Evolutionary conservation across 2,888 invertebrate genomes (phyloP).

Genomic region (Lepidochrysops patricia): DNA sequence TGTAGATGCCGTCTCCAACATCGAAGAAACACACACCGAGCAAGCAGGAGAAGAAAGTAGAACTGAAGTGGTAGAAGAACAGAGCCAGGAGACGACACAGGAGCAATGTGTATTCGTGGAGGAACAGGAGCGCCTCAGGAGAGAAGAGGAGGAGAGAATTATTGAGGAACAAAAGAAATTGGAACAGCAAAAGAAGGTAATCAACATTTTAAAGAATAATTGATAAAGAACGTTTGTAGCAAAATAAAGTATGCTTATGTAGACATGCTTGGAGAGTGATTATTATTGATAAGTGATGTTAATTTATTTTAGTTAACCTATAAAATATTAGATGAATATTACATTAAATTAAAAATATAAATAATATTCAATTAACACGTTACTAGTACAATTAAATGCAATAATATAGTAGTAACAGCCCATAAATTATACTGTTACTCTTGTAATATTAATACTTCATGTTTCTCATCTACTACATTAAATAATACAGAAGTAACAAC

Average conservation of each 20-base stretch:
- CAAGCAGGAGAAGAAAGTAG: constrained; percentile 13
- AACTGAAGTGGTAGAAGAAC: constrained; percentile 1
- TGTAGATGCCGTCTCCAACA: constrained; percentile 1
- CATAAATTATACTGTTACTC: background rate
- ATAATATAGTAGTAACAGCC: background rate
- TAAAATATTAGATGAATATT: too few species aligned
- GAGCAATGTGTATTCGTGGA: constrained; percentile 31
- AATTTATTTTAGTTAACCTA: too few species aligned
- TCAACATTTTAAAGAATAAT: constrained; percentile 15
- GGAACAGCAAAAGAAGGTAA: constrained; percentile 56
- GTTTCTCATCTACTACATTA: too few species aligned
- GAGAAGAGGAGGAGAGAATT: constrained; percentile 39
- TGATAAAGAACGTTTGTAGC: background rate
- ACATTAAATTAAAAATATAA: too few species aligned
- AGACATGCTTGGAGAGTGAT: background rate
- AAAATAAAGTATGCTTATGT: background rate
- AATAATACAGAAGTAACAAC: too few species aligned
- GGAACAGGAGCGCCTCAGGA: constrained; percentile 27
- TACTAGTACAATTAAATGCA: too few species aligned
- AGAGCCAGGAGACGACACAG: constrained; percentile 11
- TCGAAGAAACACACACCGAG: constrained; percentile 14
- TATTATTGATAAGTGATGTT: too few species aligned
- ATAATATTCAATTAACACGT: too few species aligned
- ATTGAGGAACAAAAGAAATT: constrained; percentile 43
- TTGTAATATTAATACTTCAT: background rate